Base-by-base conservation (phyloP, 1,140 invertebrate species). In the Brachionus angularis region DNA sequence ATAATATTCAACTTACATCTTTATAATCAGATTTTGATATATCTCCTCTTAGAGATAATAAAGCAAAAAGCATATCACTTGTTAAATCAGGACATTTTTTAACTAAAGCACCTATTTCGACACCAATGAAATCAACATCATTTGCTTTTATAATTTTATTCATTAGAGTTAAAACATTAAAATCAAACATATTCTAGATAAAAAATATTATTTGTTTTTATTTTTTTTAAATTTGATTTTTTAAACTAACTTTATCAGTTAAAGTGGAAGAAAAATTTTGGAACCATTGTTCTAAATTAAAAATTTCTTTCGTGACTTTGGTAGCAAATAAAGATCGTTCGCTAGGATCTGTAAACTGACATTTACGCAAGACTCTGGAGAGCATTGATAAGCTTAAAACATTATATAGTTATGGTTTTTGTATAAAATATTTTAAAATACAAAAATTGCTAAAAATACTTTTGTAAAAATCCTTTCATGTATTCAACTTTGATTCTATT, bases 401-500 rank as follows among this genome's bases (percentile, higher is more conserved):
- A 18, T 39, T 25, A 34, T 7, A 58, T 10, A 16, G 10, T 10
- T 42, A 42, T 16, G 16, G 16, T 10, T 10, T 10, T 42, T 39
- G 49, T 5, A 14, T 23, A 31, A n/a, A 31, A 58, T 12, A 58
- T 1, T 3, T 33, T 27, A 10, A 21, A 21, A 12, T 33, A 29
- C 31, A 27, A 31, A 58, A 25, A 21, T 58, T 16, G 23, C 31
- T 31, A 58, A 21, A 18, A 14, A 34, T 67, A 67, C 62, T 67
- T 67, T 67, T 67, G 62, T 1, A 67, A 50, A 67, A 67, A 67
- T 7, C 62, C 62, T 16, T 67, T 67, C 62, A 67, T 67, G 21
- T 47, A 49, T 25, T 67, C 62, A 12, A 50, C 62, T 67, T 67
- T 67, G 16, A 67, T 67, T 34, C 42, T n/a, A 50, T 67, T 50